These are phyloP conservation scores for Patiria pectinifera DNA, from an alignment of 53 echinoderm and acorn worm genomes.

Conservation along the genomic window DNA sequence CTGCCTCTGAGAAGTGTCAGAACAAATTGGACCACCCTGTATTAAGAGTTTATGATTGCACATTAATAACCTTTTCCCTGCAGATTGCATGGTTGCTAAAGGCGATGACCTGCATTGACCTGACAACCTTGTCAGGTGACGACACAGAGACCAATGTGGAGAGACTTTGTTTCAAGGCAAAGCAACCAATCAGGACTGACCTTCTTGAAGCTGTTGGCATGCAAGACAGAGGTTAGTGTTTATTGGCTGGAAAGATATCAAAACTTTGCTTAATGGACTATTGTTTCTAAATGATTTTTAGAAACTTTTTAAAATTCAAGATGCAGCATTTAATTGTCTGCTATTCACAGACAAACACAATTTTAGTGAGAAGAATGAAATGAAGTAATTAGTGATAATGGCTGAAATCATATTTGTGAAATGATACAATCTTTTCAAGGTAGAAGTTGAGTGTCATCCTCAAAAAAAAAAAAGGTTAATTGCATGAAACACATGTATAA, in stretches of 20 bases:
- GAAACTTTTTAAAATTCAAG: no score
- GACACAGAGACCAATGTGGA: conserved; percentile 97
- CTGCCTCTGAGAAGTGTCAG: no score
- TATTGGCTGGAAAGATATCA: not conserved
- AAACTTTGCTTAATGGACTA: not conserved
- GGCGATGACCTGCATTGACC: conserved; percentile 95
- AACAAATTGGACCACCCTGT: no score
- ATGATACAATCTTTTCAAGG: no score
- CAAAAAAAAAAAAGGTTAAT: no score
- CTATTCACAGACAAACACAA: no score
- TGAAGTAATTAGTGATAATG: no score
- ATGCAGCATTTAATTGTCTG: no score
- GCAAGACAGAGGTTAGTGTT: conserved; percentile 78
- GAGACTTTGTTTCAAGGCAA: conserved; percentile 95
- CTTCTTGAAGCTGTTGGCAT: conserved; percentile 87
- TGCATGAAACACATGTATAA: no score
- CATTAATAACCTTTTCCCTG: not conserved
- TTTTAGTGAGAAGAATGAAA: no score
- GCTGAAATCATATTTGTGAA: no score
- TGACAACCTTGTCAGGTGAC: conserved; percentile 95
- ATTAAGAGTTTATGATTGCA: not conserved
- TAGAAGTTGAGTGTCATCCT: no score
- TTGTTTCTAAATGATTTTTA: not conserved
- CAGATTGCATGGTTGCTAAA: conserved; percentile 97
- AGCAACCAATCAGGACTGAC: conserved; percentile 88